Conservation (phyloP, 37 sponge, comb jelly and placozoan genomes). For the Halichondria panicea region DNA sequence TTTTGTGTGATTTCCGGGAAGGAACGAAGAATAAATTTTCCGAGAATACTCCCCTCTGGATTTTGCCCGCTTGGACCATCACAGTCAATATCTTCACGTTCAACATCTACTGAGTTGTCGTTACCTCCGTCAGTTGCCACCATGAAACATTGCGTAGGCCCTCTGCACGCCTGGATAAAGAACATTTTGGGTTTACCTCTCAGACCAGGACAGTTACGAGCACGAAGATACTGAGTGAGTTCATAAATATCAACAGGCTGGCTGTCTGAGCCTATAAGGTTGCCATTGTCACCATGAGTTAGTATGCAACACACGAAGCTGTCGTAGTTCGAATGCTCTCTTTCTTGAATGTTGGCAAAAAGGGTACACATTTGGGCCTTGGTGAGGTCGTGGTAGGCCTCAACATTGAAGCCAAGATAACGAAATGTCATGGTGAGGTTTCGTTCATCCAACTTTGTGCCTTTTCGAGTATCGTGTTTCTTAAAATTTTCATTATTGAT, state of each 20-base stretch:
- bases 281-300: slow-evolving; percentile 71
- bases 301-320: slow-evolving; percentile 88
- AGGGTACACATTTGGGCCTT: slow-evolving; percentile 24
- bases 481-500: slow-evolving; percentile 73
- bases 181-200: slow-evolving; percentile 83
- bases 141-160: slow-evolving; percentile 48
- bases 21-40: too few relatives aligned
- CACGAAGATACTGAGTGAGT: slow-evolving; percentile 40
- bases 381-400: slow-evolving; percentile 20
- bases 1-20: too few relatives aligned
- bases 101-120: too few relatives aligned
- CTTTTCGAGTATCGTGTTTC: slow-evolving; percentile 3
- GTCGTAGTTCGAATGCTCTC: slow-evolving; percentile 62
- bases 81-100: too few relatives aligned
- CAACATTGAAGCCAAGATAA: slow-evolving; percentile 55
- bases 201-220: slow-evolving; percentile 30
- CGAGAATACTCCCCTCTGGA: too few relatives aligned
- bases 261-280: slow-evolving; percentile 75
- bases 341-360: slow-evolving; percentile 18
- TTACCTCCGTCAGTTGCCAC: background rate
- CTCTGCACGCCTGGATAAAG: slow-evolving; percentile 91
- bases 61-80: too few relatives aligned
- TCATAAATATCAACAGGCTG: slow-evolving; percentile 25
- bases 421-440: slow-evolving; percentile 28
- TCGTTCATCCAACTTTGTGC: slow-evolving; percentile 36